phyloP scores from a whole-genome alignment of 2,797 vertebrate genomes.

The Diplodus puntazzo region DNA sequence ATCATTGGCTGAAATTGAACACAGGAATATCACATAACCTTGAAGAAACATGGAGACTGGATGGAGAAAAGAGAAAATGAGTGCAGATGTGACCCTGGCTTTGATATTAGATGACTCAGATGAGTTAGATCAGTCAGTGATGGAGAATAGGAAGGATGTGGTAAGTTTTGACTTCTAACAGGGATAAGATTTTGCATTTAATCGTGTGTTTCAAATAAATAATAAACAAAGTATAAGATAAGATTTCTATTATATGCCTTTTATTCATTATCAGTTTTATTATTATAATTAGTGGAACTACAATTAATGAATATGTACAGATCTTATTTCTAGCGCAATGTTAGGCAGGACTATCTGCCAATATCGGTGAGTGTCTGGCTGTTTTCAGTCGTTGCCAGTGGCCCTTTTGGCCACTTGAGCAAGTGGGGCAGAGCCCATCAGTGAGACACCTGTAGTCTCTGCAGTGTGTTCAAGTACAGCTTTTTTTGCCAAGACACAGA shows the following conservation, averaged over 20 bases:
- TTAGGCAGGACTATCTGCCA: too few relatives aligned
- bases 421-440: too few relatives aligned
- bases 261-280: not conserved
- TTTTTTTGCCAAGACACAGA: too few relatives aligned
- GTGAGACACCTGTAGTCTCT: too few relatives aligned
- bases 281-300: not conserved
- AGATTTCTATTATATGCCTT: not conserved
- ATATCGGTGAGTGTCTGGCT: too few relatives aligned
- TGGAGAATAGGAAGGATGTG: not conserved
- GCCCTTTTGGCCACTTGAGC: too few relatives aligned
- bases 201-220: not conserved
- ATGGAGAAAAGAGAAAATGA: not conserved
- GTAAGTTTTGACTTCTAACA: not conserved
- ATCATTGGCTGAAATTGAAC: conserved; percentile 15
- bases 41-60: not conserved
- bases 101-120: conserved; percentile 28
- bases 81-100: conserved; percentile 6
- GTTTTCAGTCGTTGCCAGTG: too few relatives aligned
- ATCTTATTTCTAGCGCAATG: too few relatives aligned
- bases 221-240: not conserved
- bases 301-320: too few relatives aligned
- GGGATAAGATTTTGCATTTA: not conserved
- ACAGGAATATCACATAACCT: conserved; percentile 10
- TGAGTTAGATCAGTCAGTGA: not conserved
- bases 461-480: too few relatives aligned